phyloP scores from a whole-genome alignment of 1,140 invertebrate genomes.

The Drosophila guanche region DNA sequence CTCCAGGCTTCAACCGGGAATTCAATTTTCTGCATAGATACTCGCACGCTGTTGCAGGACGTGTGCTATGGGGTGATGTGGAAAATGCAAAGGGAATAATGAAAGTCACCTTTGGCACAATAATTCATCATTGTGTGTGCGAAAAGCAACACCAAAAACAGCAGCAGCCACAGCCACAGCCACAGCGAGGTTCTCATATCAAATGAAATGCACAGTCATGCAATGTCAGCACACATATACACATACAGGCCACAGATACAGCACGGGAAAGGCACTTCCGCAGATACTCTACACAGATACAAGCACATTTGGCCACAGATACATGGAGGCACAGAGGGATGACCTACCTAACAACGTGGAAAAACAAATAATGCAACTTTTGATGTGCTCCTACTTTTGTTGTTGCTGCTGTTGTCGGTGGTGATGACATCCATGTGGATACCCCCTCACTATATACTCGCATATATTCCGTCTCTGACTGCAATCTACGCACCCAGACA shows the following conservation, averaged over 20 bases:
- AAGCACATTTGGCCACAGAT: constrained; percentile 5
- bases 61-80: constrained; percentile 35
- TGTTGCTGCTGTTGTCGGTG: background rate
- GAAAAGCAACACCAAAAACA: background rate
- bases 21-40: constrained; percentile 81
- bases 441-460: background rate
- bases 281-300: no score
- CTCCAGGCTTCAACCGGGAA: constrained; percentile 46
- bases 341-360: constrained; percentile 46
- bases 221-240: constrained; percentile 36
- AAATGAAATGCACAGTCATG: constrained; percentile 80
- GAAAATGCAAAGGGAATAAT: constrained; percentile 66
- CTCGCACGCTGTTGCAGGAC: constrained; percentile 36
- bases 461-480: constrained; percentile 9
- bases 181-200: constrained; percentile 45
- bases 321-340: constrained; percentile 16
- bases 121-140: constrained; percentile 68
- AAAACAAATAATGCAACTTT: constrained; percentile 78
- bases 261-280: no score
- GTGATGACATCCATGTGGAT: constrained; percentile 56
- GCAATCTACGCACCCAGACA: constrained; percentile 44
- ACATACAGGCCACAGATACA: no score
- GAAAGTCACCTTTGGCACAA: constrained; percentile 75
- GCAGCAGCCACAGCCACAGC: background rate
- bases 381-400: constrained; percentile 20